These are phyloP conservation scores for Lasioglossum zephyrum DNA, from an alignment of 2,888 invertebrate species.

Conservation along the genomic window DNA sequence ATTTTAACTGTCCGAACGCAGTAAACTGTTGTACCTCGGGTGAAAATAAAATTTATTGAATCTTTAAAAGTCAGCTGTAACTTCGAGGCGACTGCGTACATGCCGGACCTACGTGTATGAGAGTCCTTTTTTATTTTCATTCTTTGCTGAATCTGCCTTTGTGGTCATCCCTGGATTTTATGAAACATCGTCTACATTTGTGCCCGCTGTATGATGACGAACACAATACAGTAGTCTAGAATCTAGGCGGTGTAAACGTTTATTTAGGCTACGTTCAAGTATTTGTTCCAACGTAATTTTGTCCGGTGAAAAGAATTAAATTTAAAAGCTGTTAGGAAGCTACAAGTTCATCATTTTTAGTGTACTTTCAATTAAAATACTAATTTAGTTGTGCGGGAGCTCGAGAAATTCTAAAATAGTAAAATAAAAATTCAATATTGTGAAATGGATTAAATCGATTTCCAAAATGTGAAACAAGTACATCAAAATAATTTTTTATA, in stretches of 20 bases:
- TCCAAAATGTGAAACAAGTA: not conserved
- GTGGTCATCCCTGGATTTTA: not conserved
- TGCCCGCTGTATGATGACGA: not conserved
- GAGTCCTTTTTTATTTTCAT: not conserved
- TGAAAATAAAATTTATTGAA: constrained; percentile 13
- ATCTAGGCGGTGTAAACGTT: not conserved
- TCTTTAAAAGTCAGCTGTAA: not conserved
- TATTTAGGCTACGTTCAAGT: not conserved
- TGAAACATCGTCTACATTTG: not conserved
- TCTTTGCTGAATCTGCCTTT: constrained; percentile 8
- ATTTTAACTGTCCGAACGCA: constrained; percentile 2
- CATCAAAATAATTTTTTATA: not conserved
- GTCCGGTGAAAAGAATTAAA: not conserved
- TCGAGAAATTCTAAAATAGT: not conserved
- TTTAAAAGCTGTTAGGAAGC: too few species aligned
- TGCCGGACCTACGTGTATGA: not conserved
- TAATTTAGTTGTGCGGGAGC: too few species aligned
- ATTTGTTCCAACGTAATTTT: not conserved
- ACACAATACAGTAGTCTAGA: not conserved
- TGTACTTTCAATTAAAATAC: too few species aligned
- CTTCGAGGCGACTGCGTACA: constrained; percentile 1
- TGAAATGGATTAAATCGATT: not conserved
- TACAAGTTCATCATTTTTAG: too few species aligned
- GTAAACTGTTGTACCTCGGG: constrained; percentile 4
- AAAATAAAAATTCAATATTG: not conserved